A percentile compares a stretch with the other conserved stretches of the same genome.
Conservation (phyloP, 1,140 invertebrate species). For the Achroia grisella region DNA sequence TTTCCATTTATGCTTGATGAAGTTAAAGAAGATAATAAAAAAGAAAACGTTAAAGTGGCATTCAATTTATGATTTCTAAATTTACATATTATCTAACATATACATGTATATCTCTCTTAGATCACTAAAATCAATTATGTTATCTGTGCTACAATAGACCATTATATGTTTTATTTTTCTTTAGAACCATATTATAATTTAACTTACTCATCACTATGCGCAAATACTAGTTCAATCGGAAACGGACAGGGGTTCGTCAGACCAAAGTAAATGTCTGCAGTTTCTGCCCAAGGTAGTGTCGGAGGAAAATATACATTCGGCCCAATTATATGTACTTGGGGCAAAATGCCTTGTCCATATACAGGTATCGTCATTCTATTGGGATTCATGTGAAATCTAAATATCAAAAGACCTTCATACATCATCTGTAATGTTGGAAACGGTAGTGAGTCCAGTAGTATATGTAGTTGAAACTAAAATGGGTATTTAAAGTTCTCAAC, state of each 20-base stretch:
- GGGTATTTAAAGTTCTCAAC: no score
- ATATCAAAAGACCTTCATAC: conserved; percentile 53
- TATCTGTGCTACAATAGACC: no score
- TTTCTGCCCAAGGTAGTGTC: conserved; percentile 56
- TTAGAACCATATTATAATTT: neutral
- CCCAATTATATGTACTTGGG: conserved; percentile 54
- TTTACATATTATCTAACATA: no score
- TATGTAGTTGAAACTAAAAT: no score
- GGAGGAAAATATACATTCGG: conserved; percentile 46
- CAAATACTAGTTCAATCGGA: conserved; percentile 58
- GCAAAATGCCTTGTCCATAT: conserved; percentile 45
- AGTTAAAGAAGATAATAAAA: no score
- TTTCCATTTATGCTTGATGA: no score
- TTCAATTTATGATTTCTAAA: no score
- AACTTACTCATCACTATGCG: conserved; percentile 56
- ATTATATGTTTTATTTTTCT: neutral
- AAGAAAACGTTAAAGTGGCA: no score
- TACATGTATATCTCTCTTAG: no score
- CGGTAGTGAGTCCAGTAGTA: no score
- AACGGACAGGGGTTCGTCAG: conserved; percentile 61
- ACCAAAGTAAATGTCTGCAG: conserved; percentile 51
- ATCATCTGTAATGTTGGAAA: no score
- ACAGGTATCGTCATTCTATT: conserved; percentile 53
- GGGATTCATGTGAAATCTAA: conserved; percentile 65
- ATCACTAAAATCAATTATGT: neutral